Conservation (phyloP, 2,888 invertebrate genomes). For the Synergus itoensis region DNA sequence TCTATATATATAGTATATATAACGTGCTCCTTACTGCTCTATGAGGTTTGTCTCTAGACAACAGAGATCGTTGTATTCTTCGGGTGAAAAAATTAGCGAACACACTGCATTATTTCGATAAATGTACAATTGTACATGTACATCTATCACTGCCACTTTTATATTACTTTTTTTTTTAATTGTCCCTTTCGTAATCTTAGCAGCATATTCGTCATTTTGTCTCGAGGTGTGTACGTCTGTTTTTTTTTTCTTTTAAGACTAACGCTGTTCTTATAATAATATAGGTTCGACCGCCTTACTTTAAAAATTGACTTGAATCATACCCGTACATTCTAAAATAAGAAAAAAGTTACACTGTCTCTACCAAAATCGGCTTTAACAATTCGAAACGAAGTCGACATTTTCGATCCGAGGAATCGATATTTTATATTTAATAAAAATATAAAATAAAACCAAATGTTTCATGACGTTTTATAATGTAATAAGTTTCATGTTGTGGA, state of each 20-base stretch:
- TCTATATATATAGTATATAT: constrained; percentile 48
- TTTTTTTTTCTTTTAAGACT: constrained; percentile 46
- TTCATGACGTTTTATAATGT: not conserved
- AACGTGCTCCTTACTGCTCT: constrained; percentile 58
- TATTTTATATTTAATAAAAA: constrained; percentile 15
- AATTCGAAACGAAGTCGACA: constrained; percentile 1
- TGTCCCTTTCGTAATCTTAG: constrained; percentile 43
- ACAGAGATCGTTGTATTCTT: constrained; percentile 69
- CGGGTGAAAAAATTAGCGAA: constrained; percentile 60
- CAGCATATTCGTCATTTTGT: constrained; percentile 46
- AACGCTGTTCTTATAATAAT: constrained; percentile 17
- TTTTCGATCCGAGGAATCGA: constrained; percentile 9
- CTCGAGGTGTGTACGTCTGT: constrained; percentile 51
- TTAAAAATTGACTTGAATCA: constrained; percentile 67
- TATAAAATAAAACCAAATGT: not conserved
- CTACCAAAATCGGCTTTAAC: constrained; percentile 13
- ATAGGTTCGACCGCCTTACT: constrained; percentile 43
- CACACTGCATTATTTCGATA: constrained; percentile 23
- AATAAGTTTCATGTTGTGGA: not conserved
- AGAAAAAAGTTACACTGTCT: constrained; percentile 2
- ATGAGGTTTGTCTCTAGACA: constrained; percentile 67
- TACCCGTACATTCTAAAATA: constrained; percentile 50
- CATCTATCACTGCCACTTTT: constrained; percentile 43
- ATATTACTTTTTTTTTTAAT: constrained; percentile 26
- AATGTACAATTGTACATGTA: constrained; percentile 33